Percentiles rank a stretch among this genome's conserved stretches.
Evolutionary conservation across 2,888 invertebrate genomes (phyloP).

Genomic region (Lycaena phlaeas): DNA sequence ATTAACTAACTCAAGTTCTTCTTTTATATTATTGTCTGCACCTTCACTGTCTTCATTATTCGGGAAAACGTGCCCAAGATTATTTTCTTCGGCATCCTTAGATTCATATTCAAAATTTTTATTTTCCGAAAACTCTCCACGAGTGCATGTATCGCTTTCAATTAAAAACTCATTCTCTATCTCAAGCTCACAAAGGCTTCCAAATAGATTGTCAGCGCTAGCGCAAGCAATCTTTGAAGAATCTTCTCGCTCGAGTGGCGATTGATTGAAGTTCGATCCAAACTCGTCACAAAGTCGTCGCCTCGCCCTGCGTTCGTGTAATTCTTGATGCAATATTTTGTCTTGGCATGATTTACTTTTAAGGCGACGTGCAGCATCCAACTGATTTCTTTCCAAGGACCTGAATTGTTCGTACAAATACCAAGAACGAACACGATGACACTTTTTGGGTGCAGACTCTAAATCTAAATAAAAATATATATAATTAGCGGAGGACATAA

Average conservation of each 20-base stretch:
- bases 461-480: slow-evolving; percentile 32
- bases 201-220: slow-evolving; percentile 41
- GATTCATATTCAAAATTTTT: too few species aligned
- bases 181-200: slow-evolving; percentile 38
- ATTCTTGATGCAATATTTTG: slow-evolving; percentile 41
- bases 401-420: slow-evolving; percentile 61
- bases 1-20: slow-evolving; percentile 26
- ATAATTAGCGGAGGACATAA: background rate
- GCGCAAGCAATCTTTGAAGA: slow-evolving; percentile 26
- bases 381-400: slow-evolving; percentile 48
- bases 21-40: slow-evolving; percentile 17
- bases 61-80: too few species aligned
- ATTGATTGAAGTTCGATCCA: slow-evolving; percentile 32
- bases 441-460: slow-evolving; percentile 38
- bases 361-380: slow-evolving; percentile 43
- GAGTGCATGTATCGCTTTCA: slow-evolving; percentile 15
- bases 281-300: slow-evolving; percentile 39
- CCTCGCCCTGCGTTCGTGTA: slow-evolving; percentile 43
- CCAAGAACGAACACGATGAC: slow-evolving; percentile 56
- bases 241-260: slow-evolving; percentile 23
- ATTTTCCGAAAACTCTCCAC: background rate
- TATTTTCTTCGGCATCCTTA: background rate
- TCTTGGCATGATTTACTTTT: slow-evolving; percentile 47
- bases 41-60: background rate
- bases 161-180: slow-evolving; percentile 31